Evolutionary conservation across 2,888 invertebrate genomes (phyloP).

Genomic region (Diaperis boleti): DNA sequence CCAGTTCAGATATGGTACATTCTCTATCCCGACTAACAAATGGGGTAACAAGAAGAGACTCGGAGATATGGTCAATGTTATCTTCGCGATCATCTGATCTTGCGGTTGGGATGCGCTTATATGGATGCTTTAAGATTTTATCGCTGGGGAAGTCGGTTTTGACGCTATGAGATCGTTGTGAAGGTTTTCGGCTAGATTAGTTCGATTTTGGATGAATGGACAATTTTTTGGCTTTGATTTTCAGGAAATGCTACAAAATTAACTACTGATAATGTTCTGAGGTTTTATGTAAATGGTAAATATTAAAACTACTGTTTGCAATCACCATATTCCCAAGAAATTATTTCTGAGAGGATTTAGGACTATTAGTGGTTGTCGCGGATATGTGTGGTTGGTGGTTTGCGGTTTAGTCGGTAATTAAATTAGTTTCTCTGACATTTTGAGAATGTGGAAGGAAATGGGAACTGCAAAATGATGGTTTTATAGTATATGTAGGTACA

Average conservation of each 20-base stretch:
- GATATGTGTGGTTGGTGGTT: background rate
- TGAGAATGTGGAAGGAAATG: background rate
- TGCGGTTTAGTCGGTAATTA: background rate
- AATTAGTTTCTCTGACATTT: background rate
- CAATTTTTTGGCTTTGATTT: background rate
- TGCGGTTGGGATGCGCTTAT: slow-evolving; percentile 29
- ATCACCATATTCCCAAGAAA: too few relatives aligned
- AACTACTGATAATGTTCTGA: too few relatives aligned
- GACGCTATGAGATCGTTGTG: slow-evolving; percentile 6
- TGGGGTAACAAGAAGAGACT: slow-evolving; percentile 27
- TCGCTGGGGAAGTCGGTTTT: slow-evolving; percentile 34
- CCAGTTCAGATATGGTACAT: slow-evolving; percentile 32
- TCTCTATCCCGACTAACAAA: slow-evolving; percentile 20
- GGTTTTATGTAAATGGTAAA: too few relatives aligned
- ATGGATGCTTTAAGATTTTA: slow-evolving; percentile 39
- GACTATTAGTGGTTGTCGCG: background rate
- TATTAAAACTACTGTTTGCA: too few relatives aligned
- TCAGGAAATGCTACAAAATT: too few relatives aligned
- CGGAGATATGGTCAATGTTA: slow-evolving; percentile 29
- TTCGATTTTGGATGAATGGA: too few relatives aligned
- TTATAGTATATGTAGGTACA: too few relatives aligned
- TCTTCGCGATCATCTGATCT: slow-evolving; percentile 39
- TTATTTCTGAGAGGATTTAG: background rate
- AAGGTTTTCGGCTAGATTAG: too few relatives aligned
- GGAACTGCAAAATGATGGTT: too few relatives aligned